These are phyloP conservation scores for Hyppa rectilinea DNA, from an alignment of 2,888 invertebrate genomes.

Conservation along the genomic window DNA sequence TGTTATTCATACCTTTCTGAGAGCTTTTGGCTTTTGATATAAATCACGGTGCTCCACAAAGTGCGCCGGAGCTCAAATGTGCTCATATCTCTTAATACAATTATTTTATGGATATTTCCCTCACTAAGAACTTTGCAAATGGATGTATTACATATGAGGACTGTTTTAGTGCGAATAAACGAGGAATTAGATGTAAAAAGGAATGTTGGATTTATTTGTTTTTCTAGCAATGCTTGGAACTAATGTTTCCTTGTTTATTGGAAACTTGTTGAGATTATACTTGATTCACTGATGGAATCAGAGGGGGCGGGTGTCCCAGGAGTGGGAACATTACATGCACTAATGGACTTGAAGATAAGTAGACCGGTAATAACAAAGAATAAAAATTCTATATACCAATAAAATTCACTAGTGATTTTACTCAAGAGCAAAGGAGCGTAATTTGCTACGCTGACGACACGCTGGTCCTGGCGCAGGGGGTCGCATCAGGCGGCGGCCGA, in stretches of 20 bases:
- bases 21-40: constrained; percentile 75
- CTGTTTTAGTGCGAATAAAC: constrained; percentile 21
- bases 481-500: too few species aligned
- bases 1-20: constrained; percentile 48
- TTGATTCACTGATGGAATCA: neutral
- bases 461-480: too few species aligned
- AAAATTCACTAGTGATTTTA: too few species aligned
- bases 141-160: constrained; percentile 29
- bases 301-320: too few species aligned
- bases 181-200: constrained; percentile 25
- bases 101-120: constrained; percentile 63
- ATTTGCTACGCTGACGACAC: too few species aligned
- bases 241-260: neutral
- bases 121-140: constrained; percentile 42
- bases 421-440: too few species aligned
- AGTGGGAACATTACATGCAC: too few species aligned
- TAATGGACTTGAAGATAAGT: neutral
- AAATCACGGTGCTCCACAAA: constrained; percentile 76
- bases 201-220: constrained; percentile 29
- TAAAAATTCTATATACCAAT: neutral
- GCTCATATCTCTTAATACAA: constrained; percentile 74
- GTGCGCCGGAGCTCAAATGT: constrained; percentile 68
- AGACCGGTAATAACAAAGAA: neutral
- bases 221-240: neutral
- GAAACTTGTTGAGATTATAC: neutral